Evolutionary conservation across 2,113 vertebrate genomes (phyloP).

Genomic region (Pao palembangensis): DNA sequence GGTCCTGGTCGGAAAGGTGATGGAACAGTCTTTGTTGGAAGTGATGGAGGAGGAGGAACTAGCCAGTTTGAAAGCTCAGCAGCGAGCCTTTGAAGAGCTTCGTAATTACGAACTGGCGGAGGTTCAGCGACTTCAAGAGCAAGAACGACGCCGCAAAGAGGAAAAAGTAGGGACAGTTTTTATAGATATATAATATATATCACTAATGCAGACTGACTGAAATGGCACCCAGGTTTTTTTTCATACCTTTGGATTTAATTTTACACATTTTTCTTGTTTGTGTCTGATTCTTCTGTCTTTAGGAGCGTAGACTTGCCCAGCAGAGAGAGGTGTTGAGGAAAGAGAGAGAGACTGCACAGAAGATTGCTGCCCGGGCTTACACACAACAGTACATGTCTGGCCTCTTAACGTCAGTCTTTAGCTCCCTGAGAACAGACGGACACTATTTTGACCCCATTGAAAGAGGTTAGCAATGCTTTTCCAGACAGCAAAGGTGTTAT

Average conservation of each 20-base stretch:
- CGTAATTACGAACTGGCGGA: conserved; percentile 83
- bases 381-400: conserved; percentile 81
- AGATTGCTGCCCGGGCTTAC: conserved; percentile 83
- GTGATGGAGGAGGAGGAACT: conserved; percentile 96
- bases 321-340: conserved; percentile 74
- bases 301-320: conserved; percentile 82
- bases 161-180: conserved; percentile 76
- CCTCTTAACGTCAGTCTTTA: conserved; percentile 82
- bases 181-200: too few species aligned
- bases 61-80: conserved; percentile 74
- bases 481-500: background rate
- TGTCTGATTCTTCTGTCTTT: background rate
- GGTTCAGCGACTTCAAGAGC: conserved; percentile 85
- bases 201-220: background rate
- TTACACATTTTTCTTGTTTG: background rate
- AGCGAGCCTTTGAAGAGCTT: conserved; percentile 75
- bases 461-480: conserved; percentile 74
- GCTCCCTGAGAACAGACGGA: conserved; percentile 78
- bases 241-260: background rate
- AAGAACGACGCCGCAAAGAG: conserved; percentile 79
- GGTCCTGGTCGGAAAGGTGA: conserved; percentile 87
- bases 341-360: conserved; percentile 80
- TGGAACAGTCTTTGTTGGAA: conserved; percentile 90
- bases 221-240: background rate
- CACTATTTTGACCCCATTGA: conserved; percentile 87